These are phyloP conservation scores for Hemiprocne comata DNA, from an alignment of 2,113 vertebrate genomes.

Conservation along the genomic window DNA sequence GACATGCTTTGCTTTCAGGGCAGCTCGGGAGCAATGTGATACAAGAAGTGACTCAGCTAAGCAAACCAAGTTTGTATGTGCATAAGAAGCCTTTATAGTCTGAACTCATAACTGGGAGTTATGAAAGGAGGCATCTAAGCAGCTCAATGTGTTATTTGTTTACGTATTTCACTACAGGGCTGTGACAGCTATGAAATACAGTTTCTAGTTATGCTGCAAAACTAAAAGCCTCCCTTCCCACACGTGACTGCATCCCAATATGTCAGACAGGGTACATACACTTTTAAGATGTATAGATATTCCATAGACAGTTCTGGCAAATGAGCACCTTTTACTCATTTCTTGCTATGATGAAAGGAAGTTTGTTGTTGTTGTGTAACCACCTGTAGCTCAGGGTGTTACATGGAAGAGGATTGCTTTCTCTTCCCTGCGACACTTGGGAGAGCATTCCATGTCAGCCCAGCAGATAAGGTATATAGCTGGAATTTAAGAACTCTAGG, in stretches of 20 bases:
- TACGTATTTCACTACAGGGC: background rate
- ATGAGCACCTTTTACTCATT: background rate
- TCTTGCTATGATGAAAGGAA: background rate
- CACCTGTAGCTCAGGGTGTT: background rate
- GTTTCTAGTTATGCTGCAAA: background rate
- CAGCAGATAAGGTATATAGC: background rate
- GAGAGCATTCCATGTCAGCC: fast-evolving
- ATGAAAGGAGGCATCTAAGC: background rate
- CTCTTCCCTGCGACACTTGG: background rate
- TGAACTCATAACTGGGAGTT: background rate
- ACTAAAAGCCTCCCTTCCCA: background rate
- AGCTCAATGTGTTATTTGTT: background rate
- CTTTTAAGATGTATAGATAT: background rate
- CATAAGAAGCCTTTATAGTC: background rate
- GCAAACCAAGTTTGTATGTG: background rate
- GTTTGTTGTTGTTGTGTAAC: background rate
- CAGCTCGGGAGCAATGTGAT: background rate
- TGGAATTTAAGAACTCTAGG: background rate
- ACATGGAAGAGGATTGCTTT: background rate
- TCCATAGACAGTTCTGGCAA: background rate
- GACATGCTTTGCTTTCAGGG: constrained; percentile 15
- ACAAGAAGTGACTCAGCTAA: constrained; percentile 7
- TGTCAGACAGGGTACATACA: background rate
- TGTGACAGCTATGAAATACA: background rate
- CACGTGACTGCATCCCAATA: background rate